Base-by-base conservation (phyloP, 2,113 vertebrate genomes). In the Piaya cayana region DNA sequence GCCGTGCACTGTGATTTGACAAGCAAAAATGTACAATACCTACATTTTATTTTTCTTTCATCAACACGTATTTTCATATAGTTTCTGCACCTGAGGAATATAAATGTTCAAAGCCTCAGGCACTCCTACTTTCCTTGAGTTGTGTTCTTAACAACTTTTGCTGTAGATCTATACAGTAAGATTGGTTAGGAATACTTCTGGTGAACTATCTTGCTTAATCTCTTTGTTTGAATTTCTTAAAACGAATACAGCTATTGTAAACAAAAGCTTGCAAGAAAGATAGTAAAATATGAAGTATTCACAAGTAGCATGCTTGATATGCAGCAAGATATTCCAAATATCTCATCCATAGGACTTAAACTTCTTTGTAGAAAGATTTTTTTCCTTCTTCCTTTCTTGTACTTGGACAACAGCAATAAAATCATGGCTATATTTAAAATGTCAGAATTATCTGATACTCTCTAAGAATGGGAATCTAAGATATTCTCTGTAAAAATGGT, bases 51-150 rank as follows among this genome's bases (percentile, higher is more conserved):
- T 62, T 45, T 71, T 43, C 8, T 76, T 77, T 63, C n/a, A 36
- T 63, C 23, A 4, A 3, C 5, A 3, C 2, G 1, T 55, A 50
- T 25, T 79, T 95, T 20, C 17, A 12, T 53, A 1, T 43, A 55
- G 37, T 34, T 95, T 23, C 27, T 60, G n/a, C 6, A 43, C 13
- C 5, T 26, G 36, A 55, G 25, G 16, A 70, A 37, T 37, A 34
- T 16, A 70, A 76, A 22, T 62, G 12, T n/a, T 62, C 12, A 56
- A 50, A 56, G 32, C 15, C 37, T 39, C 20, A 74, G 30, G 64
- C 1, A 5, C 17, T 49, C 10, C 15, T 58, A 17, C 8, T 49
- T 78, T 82, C 26, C 4, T 0, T 1, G 1, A 86, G 23, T 32
- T 62, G 25, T 58, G 47, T 58, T 72, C 22, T 63, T 69, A 29